Conservation (phyloP, 1,140 invertebrate genomes). For the Philotrypesis tridentata region DNA sequence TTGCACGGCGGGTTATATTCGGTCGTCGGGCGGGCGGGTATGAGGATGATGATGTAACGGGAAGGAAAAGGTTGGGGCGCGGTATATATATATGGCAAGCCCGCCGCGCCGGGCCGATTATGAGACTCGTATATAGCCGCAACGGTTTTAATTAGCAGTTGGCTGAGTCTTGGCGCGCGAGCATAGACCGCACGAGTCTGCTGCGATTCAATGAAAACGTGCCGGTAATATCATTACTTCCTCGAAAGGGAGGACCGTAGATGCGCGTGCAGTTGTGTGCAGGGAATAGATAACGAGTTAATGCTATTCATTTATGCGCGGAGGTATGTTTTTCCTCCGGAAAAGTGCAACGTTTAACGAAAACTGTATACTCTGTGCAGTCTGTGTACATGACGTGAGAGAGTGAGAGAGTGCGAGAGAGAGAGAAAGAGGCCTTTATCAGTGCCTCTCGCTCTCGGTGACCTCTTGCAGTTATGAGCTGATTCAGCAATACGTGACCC, state of each 20-base stretch:
- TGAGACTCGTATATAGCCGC: too few relatives aligned
- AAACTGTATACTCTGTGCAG: not conserved
- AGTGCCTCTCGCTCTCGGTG: not conserved
- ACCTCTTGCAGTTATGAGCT: conserved; percentile 14
- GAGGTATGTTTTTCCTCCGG: not conserved
- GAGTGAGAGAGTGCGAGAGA: not conserved
- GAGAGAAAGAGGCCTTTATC: not conserved
- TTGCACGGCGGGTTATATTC: too few relatives aligned
- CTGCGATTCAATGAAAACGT: not conserved
- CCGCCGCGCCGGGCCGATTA: not conserved
- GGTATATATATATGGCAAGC: too few relatives aligned
- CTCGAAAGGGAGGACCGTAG: too few relatives aligned
- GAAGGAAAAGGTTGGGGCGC: too few relatives aligned
- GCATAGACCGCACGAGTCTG: too few relatives aligned
- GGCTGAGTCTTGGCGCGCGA: not conserved
- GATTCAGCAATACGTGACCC: conserved; percentile 32
- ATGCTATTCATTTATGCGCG: not conserved
- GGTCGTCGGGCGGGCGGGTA: too few relatives aligned
- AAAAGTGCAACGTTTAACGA: not conserved
- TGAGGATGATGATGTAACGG: too few relatives aligned
- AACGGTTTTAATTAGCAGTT: not conserved
- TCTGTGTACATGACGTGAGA: not conserved
- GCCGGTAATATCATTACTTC: not conserved
- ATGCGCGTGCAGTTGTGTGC: too few relatives aligned
- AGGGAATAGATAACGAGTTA: not conserved